Evolutionary conservation across 1,140 invertebrate genomes (phyloP).

Genomic region (Zaprionus gabonicus): DNA sequence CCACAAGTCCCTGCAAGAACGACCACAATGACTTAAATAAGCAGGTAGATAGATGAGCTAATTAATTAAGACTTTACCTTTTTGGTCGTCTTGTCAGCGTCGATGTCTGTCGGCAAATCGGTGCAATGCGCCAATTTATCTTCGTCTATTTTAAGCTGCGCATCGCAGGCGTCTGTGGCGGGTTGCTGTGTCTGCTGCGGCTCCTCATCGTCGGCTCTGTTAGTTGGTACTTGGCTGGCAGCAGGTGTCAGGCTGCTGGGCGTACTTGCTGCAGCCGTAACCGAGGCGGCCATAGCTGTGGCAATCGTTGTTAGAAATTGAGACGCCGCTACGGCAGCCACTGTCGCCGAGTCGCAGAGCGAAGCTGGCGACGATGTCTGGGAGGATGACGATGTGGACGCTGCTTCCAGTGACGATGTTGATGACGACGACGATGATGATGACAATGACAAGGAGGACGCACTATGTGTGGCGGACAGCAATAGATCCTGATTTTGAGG

Average conservation of each 20-base stretch:
- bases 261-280: constrained; percentile 64
- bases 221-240: constrained; percentile 29
- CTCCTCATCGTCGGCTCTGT: constrained; percentile 41
- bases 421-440: constrained; percentile 55
- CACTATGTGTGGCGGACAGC: constrained; percentile 36
- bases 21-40: neutral
- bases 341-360: constrained; percentile 74
- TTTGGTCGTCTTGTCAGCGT: constrained; percentile 67
- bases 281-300: constrained; percentile 67
- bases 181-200: constrained; percentile 32
- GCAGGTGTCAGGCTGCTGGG: constrained; percentile 55
- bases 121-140: constrained; percentile 39
- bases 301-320: constrained; percentile 62
- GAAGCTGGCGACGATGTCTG: constrained; percentile 48
- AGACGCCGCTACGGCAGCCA: constrained; percentile 58
- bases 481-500: constrained; percentile 56
- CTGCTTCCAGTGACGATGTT: constrained; percentile 34
- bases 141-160: constrained; percentile 39
- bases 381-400: constrained; percentile 37
- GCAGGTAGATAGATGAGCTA: neutral
- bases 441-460: constrained; percentile 46
- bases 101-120: constrained; percentile 40
- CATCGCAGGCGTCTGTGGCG: constrained; percentile 43
- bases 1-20: constrained; percentile 92
- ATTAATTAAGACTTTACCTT: constrained; percentile 48